phyloP scores from a whole-genome alignment of 2,888 invertebrate genomes.

The Subacronicta megacephala region DNA sequence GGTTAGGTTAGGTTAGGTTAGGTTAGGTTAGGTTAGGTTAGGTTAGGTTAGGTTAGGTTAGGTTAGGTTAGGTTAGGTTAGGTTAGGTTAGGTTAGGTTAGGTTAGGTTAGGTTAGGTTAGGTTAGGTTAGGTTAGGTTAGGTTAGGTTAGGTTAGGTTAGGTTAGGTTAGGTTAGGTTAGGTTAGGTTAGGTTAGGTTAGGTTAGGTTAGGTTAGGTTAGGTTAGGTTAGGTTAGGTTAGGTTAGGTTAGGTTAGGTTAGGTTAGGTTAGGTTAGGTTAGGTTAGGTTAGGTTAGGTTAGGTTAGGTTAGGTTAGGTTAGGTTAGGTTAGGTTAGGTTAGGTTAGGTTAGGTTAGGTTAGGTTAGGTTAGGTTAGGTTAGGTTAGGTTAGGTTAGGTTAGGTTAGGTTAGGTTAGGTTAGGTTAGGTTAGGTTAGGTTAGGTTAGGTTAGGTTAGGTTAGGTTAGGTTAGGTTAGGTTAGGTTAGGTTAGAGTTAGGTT shows the following conservation, averaged over 20 bases:
- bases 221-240: conserved; percentile 30
- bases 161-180: conserved; percentile 24
- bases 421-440: conserved; percentile 29
- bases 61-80: conserved; percentile 20
- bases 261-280: conserved; percentile 28
- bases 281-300: conserved; percentile 29
- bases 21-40: conserved; percentile 25
- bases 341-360: conserved; percentile 30
- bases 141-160: conserved; percentile 25
- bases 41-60: conserved; percentile 22
- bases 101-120: conserved; percentile 20
- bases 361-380: conserved; percentile 29
- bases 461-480: conserved; percentile 28
- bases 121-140: conserved; percentile 23
- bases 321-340: conserved; percentile 28
- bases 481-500: conserved; percentile 29
- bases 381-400: conserved; percentile 28
- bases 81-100: conserved; percentile 20
- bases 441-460: conserved; percentile 28
- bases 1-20: conserved; percentile 25
- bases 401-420: conserved; percentile 28
- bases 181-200: conserved; percentile 28
- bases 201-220: conserved; percentile 29
- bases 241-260: conserved; percentile 28
- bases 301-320: conserved; percentile 28